Percentiles rank a stretch among this genome's conserved stretches.
Evolutionary conservation across 2,113 vertebrate species (phyloP).

Genomic region (Arvicanthis niloticus): DNA sequence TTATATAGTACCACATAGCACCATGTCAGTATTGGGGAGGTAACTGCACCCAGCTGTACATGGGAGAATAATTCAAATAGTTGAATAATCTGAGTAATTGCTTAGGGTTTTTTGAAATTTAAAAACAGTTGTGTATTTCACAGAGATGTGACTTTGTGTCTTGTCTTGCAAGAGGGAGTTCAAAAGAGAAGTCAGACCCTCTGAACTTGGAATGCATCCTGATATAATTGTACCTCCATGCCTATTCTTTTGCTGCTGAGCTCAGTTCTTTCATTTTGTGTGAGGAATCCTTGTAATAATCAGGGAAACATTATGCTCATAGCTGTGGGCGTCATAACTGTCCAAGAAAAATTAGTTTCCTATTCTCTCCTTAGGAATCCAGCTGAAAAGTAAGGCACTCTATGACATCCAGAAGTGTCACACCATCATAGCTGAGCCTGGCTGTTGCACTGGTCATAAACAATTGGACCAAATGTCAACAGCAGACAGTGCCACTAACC

Average conservation of each 20-base stretch:
- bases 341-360: neutral
- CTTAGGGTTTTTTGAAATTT: neutral
- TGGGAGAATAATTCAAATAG: neutral
- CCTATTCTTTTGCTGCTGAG: neutral
- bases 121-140: neutral
- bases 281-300: neutral
- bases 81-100: neutral
- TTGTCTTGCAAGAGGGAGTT: neutral
- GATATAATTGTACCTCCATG: neutral
- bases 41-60: neutral
- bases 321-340: neutral
- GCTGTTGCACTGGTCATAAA: neutral
- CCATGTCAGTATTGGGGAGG: neutral
- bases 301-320: neutral
- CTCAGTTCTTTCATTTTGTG: neutral
- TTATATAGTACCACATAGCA: neutral
- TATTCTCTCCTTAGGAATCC: neutral
- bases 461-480: neutral
- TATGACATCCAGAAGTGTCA: neutral
- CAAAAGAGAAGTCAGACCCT: neutral
- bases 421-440: neutral
- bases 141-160: neutral
- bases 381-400: neutral
- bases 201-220: constrained; percentile 4
- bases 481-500: neutral